These are phyloP conservation scores for Octonoba sinensis DNA, from an alignment of 2,888 invertebrate species.

Conservation along the genomic window DNA sequence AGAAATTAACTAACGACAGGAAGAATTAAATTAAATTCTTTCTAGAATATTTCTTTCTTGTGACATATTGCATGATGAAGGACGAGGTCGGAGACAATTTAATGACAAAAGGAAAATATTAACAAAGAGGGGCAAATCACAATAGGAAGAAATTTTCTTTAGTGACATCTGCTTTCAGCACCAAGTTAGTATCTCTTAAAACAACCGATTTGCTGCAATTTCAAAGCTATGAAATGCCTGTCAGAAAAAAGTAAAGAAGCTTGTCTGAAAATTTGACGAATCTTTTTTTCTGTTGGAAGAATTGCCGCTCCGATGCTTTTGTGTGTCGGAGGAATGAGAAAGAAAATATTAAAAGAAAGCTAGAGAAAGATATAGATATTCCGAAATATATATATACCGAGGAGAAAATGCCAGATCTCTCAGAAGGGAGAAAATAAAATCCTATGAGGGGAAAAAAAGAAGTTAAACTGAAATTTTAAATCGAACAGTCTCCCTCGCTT, in stretches of 20 bases:
- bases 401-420: slow-evolving; percentile 19
- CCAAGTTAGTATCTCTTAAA: slow-evolving; percentile 46
- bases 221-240: slow-evolving; percentile 10
- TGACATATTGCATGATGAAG: slow-evolving; percentile 2
- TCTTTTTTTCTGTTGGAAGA: slow-evolving; percentile 28
- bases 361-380: slow-evolving; percentile 52
- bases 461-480: slow-evolving; percentile 59
- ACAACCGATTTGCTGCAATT: slow-evolving; percentile 62
- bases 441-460: slow-evolving; percentile 26
- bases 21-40: slow-evolving; percentile 31
- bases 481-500: slow-evolving; percentile 43
- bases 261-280: slow-evolving; percentile 30
- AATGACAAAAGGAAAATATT: slow-evolving; percentile 32
- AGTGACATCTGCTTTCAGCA: slow-evolving; percentile 61
- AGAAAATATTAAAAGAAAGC: slow-evolving; percentile 37
- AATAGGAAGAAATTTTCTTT: slow-evolving; percentile 7
- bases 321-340: slow-evolving; percentile 42
- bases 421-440: slow-evolving; percentile 49
- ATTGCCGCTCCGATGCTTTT: slow-evolving; percentile 41
- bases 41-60: slow-evolving; percentile 15
- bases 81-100: slow-evolving; percentile 21
- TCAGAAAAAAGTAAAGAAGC: neutral
- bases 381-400: slow-evolving; percentile 40
- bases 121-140: neutral
- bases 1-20: no score